Base-by-base conservation (phyloP, 2,113 vertebrate genomes). In the Asarcornis scutulata region DNA sequence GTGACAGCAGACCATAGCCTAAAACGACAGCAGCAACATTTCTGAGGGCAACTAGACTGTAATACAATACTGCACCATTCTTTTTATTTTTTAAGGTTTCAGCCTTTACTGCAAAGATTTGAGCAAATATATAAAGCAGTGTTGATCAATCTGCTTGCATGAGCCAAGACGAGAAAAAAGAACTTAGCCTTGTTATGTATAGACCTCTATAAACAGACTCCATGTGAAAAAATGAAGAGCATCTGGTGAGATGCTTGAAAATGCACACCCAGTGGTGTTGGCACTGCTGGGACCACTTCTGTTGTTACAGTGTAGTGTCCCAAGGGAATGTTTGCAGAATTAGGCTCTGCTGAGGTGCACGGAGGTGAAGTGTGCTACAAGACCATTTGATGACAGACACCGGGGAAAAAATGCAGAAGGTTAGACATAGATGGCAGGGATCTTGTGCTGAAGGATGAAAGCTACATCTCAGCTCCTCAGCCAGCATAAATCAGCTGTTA, bases 21-120 rank as follows among this genome's bases (percentile, higher is more conserved):
- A 78, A 91, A 96, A 86, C 73, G 93, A 78, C 62, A 79, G 63
- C 32, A 86, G 83, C 77, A 90, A 40, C 53, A 23, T 93, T 94
- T 93, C 48, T 86, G 48, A 89, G 86, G 79, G 31, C 53, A 83
- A 23, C 31, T 79, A 73, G 48, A 46, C 42, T 80, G 13, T 81
- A 74, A 46, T 81, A 52, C 36, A 89, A 55, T 80, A 88, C 80
- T 66, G 55, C 83, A 81, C 27, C 73, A 82, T 88, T 93, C 64
- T 66, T 89, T 83, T 91, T 72, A 46, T 90, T 93, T 94, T 93
- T 89, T 71, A 90, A 96, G 74, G 62, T 86, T 32, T 90, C 2
- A 0, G 44, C 25, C 81, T 82, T 84, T 84, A 76, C 50, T 84
- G 66, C 44, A 68, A n/a, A 42, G 80, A 84, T 52, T 78, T 79